A percentile compares a stretch with the other conserved stretches of the same genome.
These are phyloP conservation scores for Corynorhinus townsendii DNA, from an alignment of 2,113 vertebrate genomes.

Conservation along the genomic window DNA sequence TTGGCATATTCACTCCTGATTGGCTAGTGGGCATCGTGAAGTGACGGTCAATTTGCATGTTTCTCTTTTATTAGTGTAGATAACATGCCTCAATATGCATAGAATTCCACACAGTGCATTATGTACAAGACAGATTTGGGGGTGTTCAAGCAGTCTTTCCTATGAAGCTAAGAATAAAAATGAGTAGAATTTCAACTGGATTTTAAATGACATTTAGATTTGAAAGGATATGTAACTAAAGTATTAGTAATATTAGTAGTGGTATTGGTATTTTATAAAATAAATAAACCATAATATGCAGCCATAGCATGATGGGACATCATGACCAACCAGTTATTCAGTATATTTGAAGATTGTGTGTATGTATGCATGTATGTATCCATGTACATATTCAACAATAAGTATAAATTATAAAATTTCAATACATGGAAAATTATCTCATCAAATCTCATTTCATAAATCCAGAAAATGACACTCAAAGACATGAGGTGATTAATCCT, in stretches of 20 bases:
- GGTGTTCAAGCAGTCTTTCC: background rate
- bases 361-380: background rate
- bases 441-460: background rate
- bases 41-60: too few relatives aligned
- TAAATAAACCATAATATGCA: background rate
- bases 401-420: slow-evolving; percentile 1
- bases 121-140: background rate
- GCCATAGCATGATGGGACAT: background rate
- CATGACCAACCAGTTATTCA: background rate
- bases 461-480: background rate
- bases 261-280: background rate
- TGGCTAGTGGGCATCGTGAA: too few relatives aligned
- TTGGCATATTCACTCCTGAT: too few relatives aligned
- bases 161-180: background rate
- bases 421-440: background rate
- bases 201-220: background rate
- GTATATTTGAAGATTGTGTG: background rate
- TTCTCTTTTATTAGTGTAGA: background rate
- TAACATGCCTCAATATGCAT: background rate
- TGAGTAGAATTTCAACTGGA: background rate
- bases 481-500: background rate
- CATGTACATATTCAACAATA: background rate
- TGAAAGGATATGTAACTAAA: background rate
- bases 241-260: background rate
- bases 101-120: background rate